A percentile compares a stretch with the other conserved stretches of the same genome.
Evolutionary conservation across 2,888 invertebrate genomes (phyloP).

Genomic region (Laothoe populi): DNA sequence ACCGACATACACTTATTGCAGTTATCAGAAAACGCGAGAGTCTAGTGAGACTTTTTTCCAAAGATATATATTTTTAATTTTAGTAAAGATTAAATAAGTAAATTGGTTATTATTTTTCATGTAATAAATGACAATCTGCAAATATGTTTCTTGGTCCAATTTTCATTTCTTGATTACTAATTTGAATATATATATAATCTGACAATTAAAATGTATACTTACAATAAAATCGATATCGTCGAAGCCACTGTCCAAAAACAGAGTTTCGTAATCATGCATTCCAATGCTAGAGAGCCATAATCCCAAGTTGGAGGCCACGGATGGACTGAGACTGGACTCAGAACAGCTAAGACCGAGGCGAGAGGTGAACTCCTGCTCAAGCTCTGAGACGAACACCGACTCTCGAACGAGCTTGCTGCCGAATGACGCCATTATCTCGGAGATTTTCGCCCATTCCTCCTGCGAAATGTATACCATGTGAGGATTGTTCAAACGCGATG

Average conservation of each 20-base stretch:
- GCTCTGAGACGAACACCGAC: constrained; percentile 90
- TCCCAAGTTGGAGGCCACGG: constrained; percentile 88
- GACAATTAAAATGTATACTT: constrained; percentile 67
- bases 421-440: constrained; percentile 97
- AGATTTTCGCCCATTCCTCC: constrained; percentile 98
- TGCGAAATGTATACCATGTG: constrained; percentile 63
- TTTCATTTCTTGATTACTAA: too few relatives aligned
- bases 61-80: too few relatives aligned
- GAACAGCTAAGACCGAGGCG: constrained; percentile 86
- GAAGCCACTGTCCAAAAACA: constrained; percentile 93
- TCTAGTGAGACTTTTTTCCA: too few relatives aligned
- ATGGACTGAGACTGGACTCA: constrained; percentile 85
- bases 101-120: too few relatives aligned
- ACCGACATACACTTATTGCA: too few relatives aligned
- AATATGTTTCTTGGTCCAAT: too few relatives aligned
- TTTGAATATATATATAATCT: too few relatives aligned
- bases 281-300: constrained; percentile 92
- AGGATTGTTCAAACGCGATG: not conserved
- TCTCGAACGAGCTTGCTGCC: constrained; percentile 92
- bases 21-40: too few relatives aligned
- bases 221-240: constrained; percentile 97
- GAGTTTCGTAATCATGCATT: constrained; percentile 92
- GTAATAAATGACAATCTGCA: too few relatives aligned
- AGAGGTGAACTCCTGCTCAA: constrained; percentile 91
- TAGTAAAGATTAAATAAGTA: too few relatives aligned